These are phyloP conservation scores for Dinomys branickii DNA, from an alignment of 2,113 vertebrate species.

Conservation along the genomic window DNA sequence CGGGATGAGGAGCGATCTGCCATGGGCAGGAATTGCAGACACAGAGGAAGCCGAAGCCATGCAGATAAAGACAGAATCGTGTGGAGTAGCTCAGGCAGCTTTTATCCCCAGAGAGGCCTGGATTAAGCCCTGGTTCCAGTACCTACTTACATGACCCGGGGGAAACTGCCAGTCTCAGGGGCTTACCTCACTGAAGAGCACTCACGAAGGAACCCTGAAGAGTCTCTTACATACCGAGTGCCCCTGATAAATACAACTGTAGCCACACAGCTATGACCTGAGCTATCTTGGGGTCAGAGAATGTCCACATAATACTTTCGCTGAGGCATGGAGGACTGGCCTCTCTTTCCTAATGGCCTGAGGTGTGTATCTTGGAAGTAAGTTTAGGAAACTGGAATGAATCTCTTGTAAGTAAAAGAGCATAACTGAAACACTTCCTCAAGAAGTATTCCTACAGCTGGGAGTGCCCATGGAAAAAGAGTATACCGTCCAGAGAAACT, in stretches of 20 bases:
- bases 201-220: background rate
- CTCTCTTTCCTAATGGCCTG: background rate
- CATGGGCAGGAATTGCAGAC: background rate
- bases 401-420: background rate
- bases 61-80: background rate
- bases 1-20: fast-evolving
- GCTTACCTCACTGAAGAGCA: background rate
- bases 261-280: background rate
- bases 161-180: background rate
- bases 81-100: background rate
- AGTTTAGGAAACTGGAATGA: background rate
- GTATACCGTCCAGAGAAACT: background rate
- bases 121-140: background rate
- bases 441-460: background rate
- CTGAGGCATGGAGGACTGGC: background rate
- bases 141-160: background rate
- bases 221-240: background rate
- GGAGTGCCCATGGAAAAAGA: background rate
- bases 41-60: background rate
- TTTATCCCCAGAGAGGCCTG: background rate
- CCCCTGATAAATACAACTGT: background rate
- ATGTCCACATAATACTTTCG: background rate
- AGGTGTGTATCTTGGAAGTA: background rate
- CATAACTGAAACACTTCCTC: constrained; percentile 3
- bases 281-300: background rate